These are phyloP conservation scores for Limanda limanda DNA, from an alignment of 2,113 vertebrate species.

Conservation along the genomic window DNA sequence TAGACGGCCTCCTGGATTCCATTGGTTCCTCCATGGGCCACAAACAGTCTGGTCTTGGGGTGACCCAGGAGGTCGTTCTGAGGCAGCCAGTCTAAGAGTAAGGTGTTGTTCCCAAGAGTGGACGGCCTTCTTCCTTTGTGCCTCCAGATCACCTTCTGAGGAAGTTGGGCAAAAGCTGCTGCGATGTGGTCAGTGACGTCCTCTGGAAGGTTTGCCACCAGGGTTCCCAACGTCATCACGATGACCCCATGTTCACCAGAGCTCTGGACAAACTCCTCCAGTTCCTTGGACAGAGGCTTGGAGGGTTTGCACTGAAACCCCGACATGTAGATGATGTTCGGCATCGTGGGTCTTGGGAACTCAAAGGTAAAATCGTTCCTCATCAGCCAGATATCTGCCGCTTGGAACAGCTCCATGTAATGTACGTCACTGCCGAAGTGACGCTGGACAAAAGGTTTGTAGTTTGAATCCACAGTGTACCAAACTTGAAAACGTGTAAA, in stretches of 20 bases:
- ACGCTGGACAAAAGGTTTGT: not conserved
- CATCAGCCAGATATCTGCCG: conserved; percentile 13
- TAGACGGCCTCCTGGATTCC: conserved; percentile 10
- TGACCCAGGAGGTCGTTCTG: conserved; percentile 13
- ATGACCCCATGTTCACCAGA: conserved; percentile 5
- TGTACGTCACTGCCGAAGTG: not conserved
- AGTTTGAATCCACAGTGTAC: not conserved
- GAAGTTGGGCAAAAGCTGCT: conserved; percentile 8
- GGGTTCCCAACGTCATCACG: not conserved
- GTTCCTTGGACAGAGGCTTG: not conserved
- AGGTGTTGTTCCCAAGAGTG: conserved; percentile 3
- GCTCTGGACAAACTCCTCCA: conserved; percentile 10
- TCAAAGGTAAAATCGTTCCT: conserved; percentile 4
- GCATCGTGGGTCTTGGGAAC: conserved; percentile 2
- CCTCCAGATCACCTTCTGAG: conserved; percentile 13
- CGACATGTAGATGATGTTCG: conserved; percentile 5
- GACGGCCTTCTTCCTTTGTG: not conserved
- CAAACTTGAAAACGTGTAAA: not conserved
- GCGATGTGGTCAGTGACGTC: conserved; percentile 10
- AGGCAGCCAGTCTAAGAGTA: conserved; percentile 8
- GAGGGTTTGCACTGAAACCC: conserved; percentile 16
- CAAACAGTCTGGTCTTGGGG: conserved; percentile 13
- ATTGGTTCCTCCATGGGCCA: conserved; percentile 7
- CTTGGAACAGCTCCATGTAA: conserved; percentile 17
- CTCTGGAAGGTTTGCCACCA: conserved; percentile 2